Evolutionary conservation across 2,797 vertebrate species (phyloP).

Genomic region (Nothura maculosa): DNA sequence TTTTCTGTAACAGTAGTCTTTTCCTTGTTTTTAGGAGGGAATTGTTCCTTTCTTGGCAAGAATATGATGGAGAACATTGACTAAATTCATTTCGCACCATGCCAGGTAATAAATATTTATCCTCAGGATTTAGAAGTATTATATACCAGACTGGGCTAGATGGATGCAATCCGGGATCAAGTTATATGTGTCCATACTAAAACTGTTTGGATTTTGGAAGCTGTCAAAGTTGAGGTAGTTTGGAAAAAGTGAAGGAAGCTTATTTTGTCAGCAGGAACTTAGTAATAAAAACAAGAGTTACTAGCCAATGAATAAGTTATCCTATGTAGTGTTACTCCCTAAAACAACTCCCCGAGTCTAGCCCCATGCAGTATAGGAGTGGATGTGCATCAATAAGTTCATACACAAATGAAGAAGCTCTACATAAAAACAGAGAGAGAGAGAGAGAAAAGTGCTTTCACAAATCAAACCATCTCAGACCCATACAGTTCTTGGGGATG

Average conservation of each 20-base stretch:
- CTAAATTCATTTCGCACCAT: neutral
- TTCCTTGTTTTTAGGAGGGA: neutral
- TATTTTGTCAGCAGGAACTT: neutral
- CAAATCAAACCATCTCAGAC: rapidly evolving
- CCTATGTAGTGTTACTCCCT: neutral
- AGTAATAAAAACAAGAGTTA: neutral
- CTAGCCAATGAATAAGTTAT: neutral
- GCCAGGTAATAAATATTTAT: neutral
- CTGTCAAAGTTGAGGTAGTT: neutral
- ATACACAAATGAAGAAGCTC: neutral
- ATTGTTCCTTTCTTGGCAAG: neutral
- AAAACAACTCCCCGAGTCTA: neutral
- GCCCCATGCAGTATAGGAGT: rapidly evolving
- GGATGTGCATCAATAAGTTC: rapidly evolving
- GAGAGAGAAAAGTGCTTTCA: neutral
- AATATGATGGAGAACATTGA: neutral
- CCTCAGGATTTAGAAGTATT: neutral
- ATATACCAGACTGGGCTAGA: neutral
- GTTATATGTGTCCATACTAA: neutral
- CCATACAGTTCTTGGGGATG: rapidly evolving
- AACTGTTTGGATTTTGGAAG: neutral
- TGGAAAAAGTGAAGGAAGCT: neutral
- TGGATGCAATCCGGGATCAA: neutral
- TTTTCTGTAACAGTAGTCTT: neutral
- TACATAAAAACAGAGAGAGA: rapidly evolving